These are phyloP conservation scores for Falcaria lacertinaria DNA, from an alignment of 2,888 invertebrate genomes.

Conservation along the genomic window DNA sequence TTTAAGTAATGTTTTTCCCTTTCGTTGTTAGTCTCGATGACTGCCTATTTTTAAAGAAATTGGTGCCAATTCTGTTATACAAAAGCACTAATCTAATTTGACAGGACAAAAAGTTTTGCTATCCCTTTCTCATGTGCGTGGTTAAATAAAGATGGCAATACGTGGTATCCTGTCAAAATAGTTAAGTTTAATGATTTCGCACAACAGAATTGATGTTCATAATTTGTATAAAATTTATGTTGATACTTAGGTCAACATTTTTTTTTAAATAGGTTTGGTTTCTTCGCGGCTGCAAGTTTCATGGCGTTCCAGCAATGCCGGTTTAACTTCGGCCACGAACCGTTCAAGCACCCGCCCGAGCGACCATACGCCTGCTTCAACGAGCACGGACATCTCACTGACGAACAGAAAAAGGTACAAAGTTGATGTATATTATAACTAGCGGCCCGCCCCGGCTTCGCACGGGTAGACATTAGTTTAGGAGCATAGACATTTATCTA, in stretches of 20 bases:
- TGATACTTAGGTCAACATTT: slow-evolving; percentile 1
- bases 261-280: slow-evolving; percentile 83
- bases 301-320: slow-evolving; percentile 98
- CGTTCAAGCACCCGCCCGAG: slow-evolving; percentile 89
- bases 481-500: not conserved
- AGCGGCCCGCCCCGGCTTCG: not conserved
- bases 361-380: slow-evolving; percentile 86
- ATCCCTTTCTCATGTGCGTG: too few relatives aligned
- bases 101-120: too few relatives aligned
- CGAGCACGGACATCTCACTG: slow-evolving; percentile 85
- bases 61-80: too few relatives aligned
- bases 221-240: not conserved
- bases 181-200: too few relatives aligned
- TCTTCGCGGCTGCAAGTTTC: slow-evolving; percentile 96
- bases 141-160: too few relatives aligned
- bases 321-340: slow-evolving; percentile 93
- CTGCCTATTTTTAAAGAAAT: too few relatives aligned
- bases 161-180: too few relatives aligned
- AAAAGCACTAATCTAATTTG: too few relatives aligned
- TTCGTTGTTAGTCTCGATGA: too few relatives aligned
- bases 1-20: too few relatives aligned
- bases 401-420: slow-evolving; percentile 83
- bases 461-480: not conserved
- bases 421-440: too few relatives aligned
- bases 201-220: too few relatives aligned